Evolutionary conservation across 1,140 invertebrate species (phyloP).

Genomic region (Lordiphosa clarofinis): DNA sequence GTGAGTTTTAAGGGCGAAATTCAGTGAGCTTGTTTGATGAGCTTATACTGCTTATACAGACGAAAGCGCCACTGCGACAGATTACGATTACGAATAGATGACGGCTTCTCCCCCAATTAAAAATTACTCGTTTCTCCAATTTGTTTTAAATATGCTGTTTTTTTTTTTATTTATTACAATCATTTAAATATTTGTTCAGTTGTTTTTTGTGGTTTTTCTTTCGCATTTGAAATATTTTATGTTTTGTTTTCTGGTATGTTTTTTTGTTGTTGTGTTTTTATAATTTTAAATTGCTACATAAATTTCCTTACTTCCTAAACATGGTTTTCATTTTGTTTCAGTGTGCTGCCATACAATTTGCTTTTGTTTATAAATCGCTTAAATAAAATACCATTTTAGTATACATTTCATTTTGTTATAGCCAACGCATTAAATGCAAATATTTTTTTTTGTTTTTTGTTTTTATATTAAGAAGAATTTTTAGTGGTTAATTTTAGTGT

Average conservation of each 20-base stretch:
- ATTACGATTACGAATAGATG: too few species aligned
- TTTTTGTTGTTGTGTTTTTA: slow-evolving; percentile 11
- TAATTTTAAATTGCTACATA: slow-evolving; percentile 65
- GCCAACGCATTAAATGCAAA: slow-evolving; percentile 74
- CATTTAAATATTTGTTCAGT: slow-evolving; percentile 72
- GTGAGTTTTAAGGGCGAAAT: too few species aligned
- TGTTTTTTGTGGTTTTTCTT: slow-evolving; percentile 40
- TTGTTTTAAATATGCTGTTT: slow-evolving; percentile 45
- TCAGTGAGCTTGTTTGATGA: too few species aligned
- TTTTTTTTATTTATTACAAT: slow-evolving; percentile 75
- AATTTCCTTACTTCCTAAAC: slow-evolving; percentile 67
- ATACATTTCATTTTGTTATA: slow-evolving; percentile 50
- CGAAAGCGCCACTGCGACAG: too few species aligned
- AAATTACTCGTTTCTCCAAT: not conserved
- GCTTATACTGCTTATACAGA: too few species aligned
- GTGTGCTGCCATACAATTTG: slow-evolving; percentile 53
- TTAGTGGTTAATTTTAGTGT: slow-evolving; percentile 10
- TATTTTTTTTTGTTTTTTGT: slow-evolving; percentile 49
- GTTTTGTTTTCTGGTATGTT: slow-evolving; percentile 17
- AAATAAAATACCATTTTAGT: slow-evolving; percentile 65
- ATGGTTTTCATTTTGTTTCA: slow-evolving; percentile 21
- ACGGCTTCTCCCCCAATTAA: too few species aligned
- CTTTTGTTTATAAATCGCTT: slow-evolving; percentile 54
- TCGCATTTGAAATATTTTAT: slow-evolving; percentile 62
- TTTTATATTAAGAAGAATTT: slow-evolving; percentile 24